Evolutionary conservation across 2,797 vertebrate species (phyloP).

Genomic region (Somateria mollissima): DNA sequence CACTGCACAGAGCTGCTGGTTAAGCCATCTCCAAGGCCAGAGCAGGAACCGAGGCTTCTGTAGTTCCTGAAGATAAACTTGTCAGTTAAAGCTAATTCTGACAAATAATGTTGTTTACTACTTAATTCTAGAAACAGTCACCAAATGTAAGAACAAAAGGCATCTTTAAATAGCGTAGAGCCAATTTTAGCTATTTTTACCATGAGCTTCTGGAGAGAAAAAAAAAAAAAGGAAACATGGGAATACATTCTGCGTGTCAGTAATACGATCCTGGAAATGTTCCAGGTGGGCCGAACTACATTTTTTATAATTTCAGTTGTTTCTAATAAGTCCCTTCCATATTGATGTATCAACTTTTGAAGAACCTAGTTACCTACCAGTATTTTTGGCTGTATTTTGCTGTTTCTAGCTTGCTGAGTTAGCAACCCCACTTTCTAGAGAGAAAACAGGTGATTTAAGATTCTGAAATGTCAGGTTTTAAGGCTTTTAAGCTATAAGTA

Average conservation of each 20-base stretch:
- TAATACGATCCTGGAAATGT: constrained; percentile 1
- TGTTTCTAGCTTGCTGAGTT: neutral
- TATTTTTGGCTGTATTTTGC: neutral
- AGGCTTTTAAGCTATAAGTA: neutral
- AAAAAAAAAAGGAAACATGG: neutral
- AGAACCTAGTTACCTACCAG: neutral
- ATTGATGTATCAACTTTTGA: neutral
- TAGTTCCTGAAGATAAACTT: neutral
- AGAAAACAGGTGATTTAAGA: neutral
- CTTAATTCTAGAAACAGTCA: neutral
- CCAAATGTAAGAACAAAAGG: neutral
- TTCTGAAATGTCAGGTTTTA: neutral
- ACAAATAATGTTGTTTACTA: constrained; percentile 16
- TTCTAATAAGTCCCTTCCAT: neutral
- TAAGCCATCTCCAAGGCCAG: neutral
- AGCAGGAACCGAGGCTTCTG: fast-evolving
- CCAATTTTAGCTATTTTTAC: constrained; percentile 40
- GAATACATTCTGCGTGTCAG: neutral
- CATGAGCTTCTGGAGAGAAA: constrained; percentile 13
- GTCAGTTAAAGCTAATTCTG: constrained; percentile 1
- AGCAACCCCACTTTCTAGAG: neutral
- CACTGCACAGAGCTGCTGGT: neutral
- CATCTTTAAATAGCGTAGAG: neutral
- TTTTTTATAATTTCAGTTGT: neutral
- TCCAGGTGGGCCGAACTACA: neutral